These are phyloP conservation scores for Drosophila kurseongensis DNA, from an alignment of 1,140 invertebrate species.

Conservation along the genomic window DNA sequence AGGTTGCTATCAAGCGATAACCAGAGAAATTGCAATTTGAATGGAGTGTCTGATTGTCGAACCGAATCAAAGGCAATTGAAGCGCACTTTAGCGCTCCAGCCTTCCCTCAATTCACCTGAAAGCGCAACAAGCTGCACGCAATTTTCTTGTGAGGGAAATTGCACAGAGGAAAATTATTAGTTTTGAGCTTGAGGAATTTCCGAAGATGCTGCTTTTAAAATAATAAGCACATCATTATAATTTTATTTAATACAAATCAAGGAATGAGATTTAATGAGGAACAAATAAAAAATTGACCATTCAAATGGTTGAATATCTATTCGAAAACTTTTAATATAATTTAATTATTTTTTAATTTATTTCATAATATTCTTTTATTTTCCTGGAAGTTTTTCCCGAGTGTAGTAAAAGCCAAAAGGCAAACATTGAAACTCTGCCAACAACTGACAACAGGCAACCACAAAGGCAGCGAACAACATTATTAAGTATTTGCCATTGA, in stretches of 20 bases:
- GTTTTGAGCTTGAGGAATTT: not conserved
- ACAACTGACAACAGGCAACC: slow-evolving; percentile 47
- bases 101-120: slow-evolving; percentile 3
- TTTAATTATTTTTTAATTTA: too few species aligned
- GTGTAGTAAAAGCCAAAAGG: slow-evolving; percentile 40
- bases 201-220: too few species aligned
- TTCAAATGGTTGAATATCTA: too few species aligned
- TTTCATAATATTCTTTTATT: not conserved
- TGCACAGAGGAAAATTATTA: slow-evolving; percentile 32
- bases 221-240: too few species aligned
- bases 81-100: slow-evolving; percentile 23
- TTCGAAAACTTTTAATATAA: too few species aligned
- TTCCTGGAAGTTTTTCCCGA: not conserved
- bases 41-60: slow-evolving; percentile 44
- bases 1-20: slow-evolving; percentile 37
- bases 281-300: too few species aligned
- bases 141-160: slow-evolving; percentile 51
- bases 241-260: too few species aligned
- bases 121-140: slow-evolving; percentile 50
- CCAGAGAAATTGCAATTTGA: slow-evolving; percentile 42
- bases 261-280: too few species aligned
- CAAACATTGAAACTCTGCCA: slow-evolving; percentile 24
- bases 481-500: slow-evolving; percentile 82
- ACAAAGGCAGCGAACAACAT: slow-evolving; percentile 71
- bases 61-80: slow-evolving; percentile 48